phyloP scores from a whole-genome alignment of 2,888 invertebrate species.

The Acanthosepion pharaonis region DNA sequence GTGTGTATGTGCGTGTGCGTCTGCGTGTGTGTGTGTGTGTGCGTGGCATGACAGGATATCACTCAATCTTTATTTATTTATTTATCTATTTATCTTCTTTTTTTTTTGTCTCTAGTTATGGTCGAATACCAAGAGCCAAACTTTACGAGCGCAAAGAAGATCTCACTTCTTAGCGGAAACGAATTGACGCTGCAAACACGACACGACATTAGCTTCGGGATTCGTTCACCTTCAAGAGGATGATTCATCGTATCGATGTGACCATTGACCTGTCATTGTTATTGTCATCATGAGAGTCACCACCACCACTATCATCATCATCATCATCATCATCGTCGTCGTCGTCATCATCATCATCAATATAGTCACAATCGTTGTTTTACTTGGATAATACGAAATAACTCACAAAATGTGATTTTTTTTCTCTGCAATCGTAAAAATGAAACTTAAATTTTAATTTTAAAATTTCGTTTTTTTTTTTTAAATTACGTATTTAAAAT shows the following conservation, averaged over 20 bases:
- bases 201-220: neutral
- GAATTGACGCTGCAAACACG: neutral
- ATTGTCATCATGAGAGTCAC: neutral
- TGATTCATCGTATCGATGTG: neutral
- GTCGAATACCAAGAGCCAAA: constrained; percentile 39
- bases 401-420: too few relatives aligned
- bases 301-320: neutral
- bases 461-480: too few relatives aligned
- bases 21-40: too few relatives aligned
- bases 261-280: neutral
- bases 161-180: neutral
- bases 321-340: neutral
- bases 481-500: too few relatives aligned
- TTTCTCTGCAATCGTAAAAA: too few relatives aligned
- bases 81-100: too few relatives aligned
- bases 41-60: too few relatives aligned
- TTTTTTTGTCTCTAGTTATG: neutral
- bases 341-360: neutral
- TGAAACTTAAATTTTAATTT: too few relatives aligned
- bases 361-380: too few relatives aligned
- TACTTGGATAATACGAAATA: too few relatives aligned
- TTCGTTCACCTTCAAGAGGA: neutral
- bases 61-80: too few relatives aligned
- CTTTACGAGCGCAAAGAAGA: neutral
- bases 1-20: too few relatives aligned